Base-by-base conservation (phyloP, 1,140 invertebrate species). In the Phymastichus coffea region DNA sequence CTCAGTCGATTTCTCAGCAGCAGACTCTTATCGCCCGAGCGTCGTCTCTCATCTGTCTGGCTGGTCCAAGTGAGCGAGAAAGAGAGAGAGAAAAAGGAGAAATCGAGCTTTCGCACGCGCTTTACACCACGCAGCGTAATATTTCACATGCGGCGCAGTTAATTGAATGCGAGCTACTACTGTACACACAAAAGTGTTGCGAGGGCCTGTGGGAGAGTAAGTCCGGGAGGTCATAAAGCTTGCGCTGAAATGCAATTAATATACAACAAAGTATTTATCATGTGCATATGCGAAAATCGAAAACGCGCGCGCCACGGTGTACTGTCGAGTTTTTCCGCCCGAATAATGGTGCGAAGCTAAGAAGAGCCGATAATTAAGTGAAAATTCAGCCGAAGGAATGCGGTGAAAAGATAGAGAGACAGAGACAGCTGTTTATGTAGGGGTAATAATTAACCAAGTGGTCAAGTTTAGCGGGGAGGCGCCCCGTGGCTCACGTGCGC, bases 81-180 rank as follows among this genome's bases (percentile, higher is more conserved):
- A n/a, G n/a, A n/a, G n/a, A n/a, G n/a, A n/a, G n/a, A n/a, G n/a
- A n/a, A n/a, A n/a, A n/a, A 40, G 30, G 41, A 57, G 20, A 25
- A 44, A 57, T 38, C 30, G 33, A n/a, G 30, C 19, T 30, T 46
- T 56, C 19, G 53, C 28, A 20, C 35, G 30, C 23, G n/a, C 47
- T n/a, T n/a, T n/a, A n/a, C n/a, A 49, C 61, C 56, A 47, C 25
- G 66, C 71, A 71, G 68, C 73, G 75, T 73, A 72, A 77, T 77
- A 79, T 77, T 76, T 78, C 69, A 77, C 73, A 68, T 77, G 67
- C 70, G 66, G 70, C 70, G 74, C 71, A 64, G 70, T 71, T 78
- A 79, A 79, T 79, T 79, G 77, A 79, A 79, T 77, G 77, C 75
- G 78, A n/a, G n/a, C n/a, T n/a, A 79, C 76, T 71, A 73, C 71